A percentile compares a stretch with the other conserved stretches of the same genome.
Conservation (phyloP, 2,113 vertebrate species). For the Nycticebus coucang region DNA sequence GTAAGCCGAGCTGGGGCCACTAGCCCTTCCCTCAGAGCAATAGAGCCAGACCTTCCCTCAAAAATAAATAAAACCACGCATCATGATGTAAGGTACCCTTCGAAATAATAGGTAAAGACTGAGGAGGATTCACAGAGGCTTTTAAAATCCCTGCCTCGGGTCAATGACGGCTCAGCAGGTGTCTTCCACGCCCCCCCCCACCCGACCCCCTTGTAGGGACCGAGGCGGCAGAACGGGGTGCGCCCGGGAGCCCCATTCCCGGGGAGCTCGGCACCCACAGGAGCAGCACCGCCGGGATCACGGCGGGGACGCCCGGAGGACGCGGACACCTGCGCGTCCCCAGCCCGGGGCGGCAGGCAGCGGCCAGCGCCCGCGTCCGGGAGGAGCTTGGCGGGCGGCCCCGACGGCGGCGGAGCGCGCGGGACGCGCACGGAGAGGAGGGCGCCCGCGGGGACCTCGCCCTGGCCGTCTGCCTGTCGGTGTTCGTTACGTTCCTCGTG, state of each 20-base stretch:
- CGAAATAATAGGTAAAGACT: neutral
- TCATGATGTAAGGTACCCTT: neutral
- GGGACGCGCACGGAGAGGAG: neutral
- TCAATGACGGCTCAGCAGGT: neutral
- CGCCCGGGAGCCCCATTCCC: slow-evolving; percentile 80
- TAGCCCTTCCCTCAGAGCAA: no score
- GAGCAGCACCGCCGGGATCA: slow-evolving; percentile 79
- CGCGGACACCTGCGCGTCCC: slow-evolving; percentile 83
- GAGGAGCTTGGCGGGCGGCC: slow-evolving; percentile 71
- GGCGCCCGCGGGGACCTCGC: slow-evolving; percentile 75
- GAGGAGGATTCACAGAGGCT: neutral
- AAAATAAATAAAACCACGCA: neutral
- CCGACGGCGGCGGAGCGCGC: slow-evolving; percentile 47
- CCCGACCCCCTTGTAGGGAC: slow-evolving; percentile 81
- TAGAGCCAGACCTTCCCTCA: no score
- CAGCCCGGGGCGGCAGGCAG: slow-evolving; percentile 68
- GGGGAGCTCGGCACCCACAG: slow-evolving; percentile 9
- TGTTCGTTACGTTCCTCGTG: slow-evolving; percentile 90
- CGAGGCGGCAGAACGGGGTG: slow-evolving; percentile 83
- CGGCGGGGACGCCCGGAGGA: slow-evolving; percentile 69
- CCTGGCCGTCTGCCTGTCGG: slow-evolving; percentile 89
- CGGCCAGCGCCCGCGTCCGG: slow-evolving; percentile 77
- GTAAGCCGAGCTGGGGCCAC: no score
- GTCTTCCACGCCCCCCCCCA: slow-evolving; percentile 47
- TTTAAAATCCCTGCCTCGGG: neutral